These are phyloP conservation scores for Somateria mollissima DNA, from an alignment of 2,797 vertebrate genomes.

Conservation along the genomic window DNA sequence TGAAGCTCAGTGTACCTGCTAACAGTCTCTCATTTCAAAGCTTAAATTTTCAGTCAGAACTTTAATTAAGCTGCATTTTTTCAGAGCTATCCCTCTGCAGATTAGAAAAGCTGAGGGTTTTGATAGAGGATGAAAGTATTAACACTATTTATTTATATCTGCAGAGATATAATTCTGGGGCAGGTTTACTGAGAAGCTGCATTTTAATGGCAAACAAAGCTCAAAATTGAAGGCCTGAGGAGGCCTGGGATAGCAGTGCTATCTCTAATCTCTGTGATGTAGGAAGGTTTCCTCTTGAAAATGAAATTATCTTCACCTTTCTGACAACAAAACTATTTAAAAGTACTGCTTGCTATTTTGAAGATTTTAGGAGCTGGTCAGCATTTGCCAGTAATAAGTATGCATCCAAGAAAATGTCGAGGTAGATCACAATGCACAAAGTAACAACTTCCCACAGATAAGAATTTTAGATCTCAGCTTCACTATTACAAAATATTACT, in stretches of 20 bases:
- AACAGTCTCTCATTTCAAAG: constrained; percentile 40
- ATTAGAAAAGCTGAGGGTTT: constrained; percentile 6
- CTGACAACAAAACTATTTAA: neutral
- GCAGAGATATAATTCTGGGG: neutral
- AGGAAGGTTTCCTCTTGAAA: neutral
- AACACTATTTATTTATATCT: neutral
- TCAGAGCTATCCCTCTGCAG: neutral
- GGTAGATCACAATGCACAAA: neutral
- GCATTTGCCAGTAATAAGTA: neutral
- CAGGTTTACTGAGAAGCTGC: neutral
- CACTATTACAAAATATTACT: neutral
- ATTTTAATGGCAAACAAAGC: constrained; percentile 25
- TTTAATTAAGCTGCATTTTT: constrained; percentile 23
- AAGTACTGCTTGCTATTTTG: neutral
- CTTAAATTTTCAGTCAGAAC: neutral
- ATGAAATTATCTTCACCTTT: neutral
- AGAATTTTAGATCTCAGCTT: neutral
- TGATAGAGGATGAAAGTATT: constrained; percentile 17
- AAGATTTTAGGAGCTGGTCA: neutral
- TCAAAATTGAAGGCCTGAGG: neutral
- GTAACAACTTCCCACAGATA: neutral
- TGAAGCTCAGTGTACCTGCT: neutral
- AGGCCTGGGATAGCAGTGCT: neutral
- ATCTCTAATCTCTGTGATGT: neutral
- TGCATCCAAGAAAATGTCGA: neutral